phyloP scores from a whole-genome alignment of 2,113 vertebrate species.

The Kobus ellipsiprymnus region DNA sequence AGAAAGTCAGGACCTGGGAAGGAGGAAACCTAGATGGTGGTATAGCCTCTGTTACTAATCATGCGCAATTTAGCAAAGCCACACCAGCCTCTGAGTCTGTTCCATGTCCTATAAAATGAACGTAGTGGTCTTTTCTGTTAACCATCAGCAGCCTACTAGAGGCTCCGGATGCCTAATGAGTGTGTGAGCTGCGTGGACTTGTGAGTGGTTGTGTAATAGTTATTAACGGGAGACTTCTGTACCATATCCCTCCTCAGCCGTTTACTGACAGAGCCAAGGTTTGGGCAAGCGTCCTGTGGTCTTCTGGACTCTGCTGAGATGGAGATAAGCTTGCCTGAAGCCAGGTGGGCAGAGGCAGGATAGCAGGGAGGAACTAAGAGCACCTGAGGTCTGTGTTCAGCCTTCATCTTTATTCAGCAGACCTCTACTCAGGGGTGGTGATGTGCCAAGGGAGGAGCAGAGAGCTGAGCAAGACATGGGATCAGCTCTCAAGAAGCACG shows the following conservation, averaged over 20 bases:
- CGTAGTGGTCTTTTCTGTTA: neutral
- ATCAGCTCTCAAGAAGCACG: neutral
- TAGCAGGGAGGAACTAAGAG: fast-evolving
- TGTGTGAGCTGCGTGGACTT: neutral
- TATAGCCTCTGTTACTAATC: no score
- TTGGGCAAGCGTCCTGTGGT: neutral
- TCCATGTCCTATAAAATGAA: neutral
- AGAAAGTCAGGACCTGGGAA: neutral
- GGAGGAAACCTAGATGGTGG: no score
- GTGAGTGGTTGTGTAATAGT: fast-evolving
- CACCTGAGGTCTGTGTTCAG: neutral
- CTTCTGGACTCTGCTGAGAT: neutral
- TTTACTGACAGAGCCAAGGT: fast-evolving
- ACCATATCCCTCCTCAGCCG: fast-evolving
- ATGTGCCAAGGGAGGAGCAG: neutral
- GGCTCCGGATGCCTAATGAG: no score
- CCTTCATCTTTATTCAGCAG: neutral
- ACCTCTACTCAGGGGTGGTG: neutral
- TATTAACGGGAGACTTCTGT: fast-evolving
- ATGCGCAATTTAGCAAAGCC: neutral
- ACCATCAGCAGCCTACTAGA: neutral
- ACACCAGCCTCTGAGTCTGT: neutral
- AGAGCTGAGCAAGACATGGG: neutral
- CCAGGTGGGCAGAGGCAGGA: neutral
- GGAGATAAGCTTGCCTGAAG: neutral